Base-by-base conservation (phyloP, 2,113 vertebrate genomes). In the Strix uralensis region DNA sequence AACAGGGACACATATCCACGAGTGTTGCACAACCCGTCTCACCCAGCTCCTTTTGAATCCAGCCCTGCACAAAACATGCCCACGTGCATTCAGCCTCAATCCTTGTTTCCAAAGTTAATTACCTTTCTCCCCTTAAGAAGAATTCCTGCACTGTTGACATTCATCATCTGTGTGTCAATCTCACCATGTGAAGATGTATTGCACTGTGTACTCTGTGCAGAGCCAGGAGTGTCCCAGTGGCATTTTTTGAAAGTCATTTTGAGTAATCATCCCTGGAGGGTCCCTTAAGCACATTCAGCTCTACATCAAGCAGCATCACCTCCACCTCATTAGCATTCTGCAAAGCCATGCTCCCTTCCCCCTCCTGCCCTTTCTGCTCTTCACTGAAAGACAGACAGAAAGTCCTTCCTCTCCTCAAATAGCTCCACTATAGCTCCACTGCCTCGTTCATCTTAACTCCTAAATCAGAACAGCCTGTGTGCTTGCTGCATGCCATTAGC, bases 301-400 rank as follows among this genome's bases (percentile, higher is more conserved):
- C 36, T 51, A 32, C 49, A 84, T 36, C 67, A 66, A 67, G 57
- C 42, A 70, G 36, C 26, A 58, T 40, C 80, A 69, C 72, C 80
- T 78, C 57, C 2, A 1, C 40, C 65, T 94, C 21, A 79, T 94
- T 69, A 63, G 30, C 52, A 71, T 88, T 90, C 78, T 55, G 55
- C 47, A 57, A 71, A 81, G 51, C 40, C 0, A 0, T 0, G 0
- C 40, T 74, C 30, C 52, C 65, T 81, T 66, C 73, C 65, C 52
- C 19, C 27, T 88, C n/a, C n/a, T 46, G 57, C 13, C 40, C 63
- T 94, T 89, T 87, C 52, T 14, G 20, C 22, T 89, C 65, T 81
- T 86, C 49, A 25, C 36, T 0, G 0, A 51, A 74, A 63, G 79
- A 47, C 8, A 46, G 62, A 55, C 21, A 71, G 57, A 19, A 54